Conservation (phyloP, 2,888 invertebrate species). For the Xestoiulus laeticollis region DNA sequence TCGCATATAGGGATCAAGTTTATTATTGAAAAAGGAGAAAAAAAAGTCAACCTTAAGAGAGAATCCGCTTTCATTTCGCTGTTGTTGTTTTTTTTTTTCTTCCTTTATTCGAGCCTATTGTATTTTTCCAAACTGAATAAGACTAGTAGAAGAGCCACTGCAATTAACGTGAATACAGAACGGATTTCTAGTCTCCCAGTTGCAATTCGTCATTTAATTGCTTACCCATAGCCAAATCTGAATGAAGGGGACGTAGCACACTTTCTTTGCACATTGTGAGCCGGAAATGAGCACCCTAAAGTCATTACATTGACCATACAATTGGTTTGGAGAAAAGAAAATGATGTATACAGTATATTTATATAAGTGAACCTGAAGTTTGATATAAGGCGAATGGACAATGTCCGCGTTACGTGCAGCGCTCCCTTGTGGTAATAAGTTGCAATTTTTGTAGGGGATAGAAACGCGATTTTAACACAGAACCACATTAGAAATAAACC, state of each 20-base stretch:
- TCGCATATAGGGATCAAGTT: background rate
- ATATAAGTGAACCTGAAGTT: background rate
- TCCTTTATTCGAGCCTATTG: background rate
- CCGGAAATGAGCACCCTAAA: background rate
- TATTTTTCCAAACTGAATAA: background rate
- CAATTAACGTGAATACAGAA: background rate
- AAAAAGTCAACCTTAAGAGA: slow-evolving; percentile 29
- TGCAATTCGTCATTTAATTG: slow-evolving; percentile 5
- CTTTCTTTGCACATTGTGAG: background rate
- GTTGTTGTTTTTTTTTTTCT: background rate
- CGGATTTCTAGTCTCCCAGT: slow-evolving; percentile 14
- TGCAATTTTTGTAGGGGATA: too few relatives aligned
- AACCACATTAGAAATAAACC: too few relatives aligned
- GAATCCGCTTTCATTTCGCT: background rate
- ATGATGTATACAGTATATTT: background rate
- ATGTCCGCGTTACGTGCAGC: too few relatives aligned
- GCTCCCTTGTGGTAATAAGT: too few relatives aligned
- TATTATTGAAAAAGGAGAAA: slow-evolving; percentile 21
- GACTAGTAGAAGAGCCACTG: background rate
- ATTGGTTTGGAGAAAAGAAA: background rate
- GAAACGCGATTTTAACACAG: too few relatives aligned
- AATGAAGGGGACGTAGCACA: background rate
- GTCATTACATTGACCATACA: background rate
- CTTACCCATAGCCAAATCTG: background rate
- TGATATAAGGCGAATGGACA: too few relatives aligned